These are phyloP conservation scores for Forbesichthys papilliferus DNA, from an alignment of 2,113 vertebrate genomes.

Conservation along the genomic window DNA sequence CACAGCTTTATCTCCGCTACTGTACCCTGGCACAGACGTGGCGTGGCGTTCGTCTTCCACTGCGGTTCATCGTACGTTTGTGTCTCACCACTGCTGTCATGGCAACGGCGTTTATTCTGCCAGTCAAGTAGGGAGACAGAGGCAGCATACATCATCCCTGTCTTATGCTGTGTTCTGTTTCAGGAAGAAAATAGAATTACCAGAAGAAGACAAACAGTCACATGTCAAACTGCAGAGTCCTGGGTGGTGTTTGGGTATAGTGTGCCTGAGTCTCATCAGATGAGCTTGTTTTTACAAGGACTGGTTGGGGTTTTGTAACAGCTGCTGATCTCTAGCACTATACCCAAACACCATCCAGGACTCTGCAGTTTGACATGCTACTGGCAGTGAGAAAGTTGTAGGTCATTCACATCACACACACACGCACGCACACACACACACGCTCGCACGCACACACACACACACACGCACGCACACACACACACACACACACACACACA, in stretches of 20 bases:
- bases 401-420: too few species aligned
- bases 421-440: too few species aligned
- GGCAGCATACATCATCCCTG: conserved; percentile 57
- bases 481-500: too few species aligned
- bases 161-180: not conserved
- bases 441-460: too few species aligned
- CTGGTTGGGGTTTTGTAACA: not conserved
- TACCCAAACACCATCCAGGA: conserved; percentile 54
- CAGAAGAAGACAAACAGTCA: conserved; percentile 29
- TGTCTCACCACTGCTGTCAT: conserved; percentile 50
- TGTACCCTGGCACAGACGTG: not conserved
- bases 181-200: not conserved
- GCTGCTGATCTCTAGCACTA: conserved; percentile 13
- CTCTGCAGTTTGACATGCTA: conserved; percentile 53
- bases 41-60: not conserved
- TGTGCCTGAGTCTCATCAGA: conserved; percentile 48
- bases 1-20: conserved; percentile 41
- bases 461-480: too few species aligned
- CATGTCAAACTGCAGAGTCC: conserved; percentile 54
- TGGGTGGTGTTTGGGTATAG: conserved; percentile 52
- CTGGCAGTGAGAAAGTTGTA: conserved; percentile 5
- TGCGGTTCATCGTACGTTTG: conserved; percentile 52
- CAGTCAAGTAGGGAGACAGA: conserved; percentile 56
- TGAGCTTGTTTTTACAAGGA: conserved; percentile 37
- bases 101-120: conserved; percentile 62